Evolutionary conservation across 2,888 invertebrate genomes (phyloP), one percentile per base, ranked within the genome.

Genomic region (Limnephilus marmoratus): DNA sequence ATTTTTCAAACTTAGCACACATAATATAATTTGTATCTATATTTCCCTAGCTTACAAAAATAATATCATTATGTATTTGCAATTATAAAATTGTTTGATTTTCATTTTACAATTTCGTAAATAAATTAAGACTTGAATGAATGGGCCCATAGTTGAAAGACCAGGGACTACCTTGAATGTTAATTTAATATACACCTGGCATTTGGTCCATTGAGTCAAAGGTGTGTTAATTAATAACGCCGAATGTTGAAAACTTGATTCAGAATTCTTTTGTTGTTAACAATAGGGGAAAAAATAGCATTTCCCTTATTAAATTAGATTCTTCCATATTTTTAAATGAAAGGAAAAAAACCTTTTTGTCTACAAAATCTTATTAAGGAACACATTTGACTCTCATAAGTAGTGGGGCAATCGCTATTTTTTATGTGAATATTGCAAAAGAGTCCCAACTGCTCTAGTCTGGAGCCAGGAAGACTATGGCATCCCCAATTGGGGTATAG

Each of bases 181-280:
- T 68, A 68, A 92, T 93, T 93, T 90, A 92, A 93, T 92, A 92
- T 86, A 93, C 93, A 93, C 93, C 92, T 92, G 93, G 91, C 91
- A 92, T 91, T 68, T 9, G 68, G 68, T 91, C 91, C 91, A 92
- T 93, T 92, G 90, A 92, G 41, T 41, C 68, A 80, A 91, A 92
- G 49, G 83, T 87, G 68, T 88, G n/a, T 88, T 88, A 88, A 88
- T 88, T 88, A 87, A 31, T 18, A 68, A 53, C 80, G 9, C 5
- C 49, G 31, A 86, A 86, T 86, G 86, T 86, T 45, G 86, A 45
- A 49, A 86, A 49, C 45, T 68, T 68, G 68, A n/a, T 24, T 68
- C n/a, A 24, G 68, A 24, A 24, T 24, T n/a, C 24, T 2, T 68
- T 68, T 68, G 68, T 68, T 68, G 24, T 68, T n/a, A 68, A 68